Evolutionary conservation across 35 echinoderm and acorn worm species (phyloP), one percentile per base, ranked within the genome.

Genomic region (Lytechinus pictus): DNA sequence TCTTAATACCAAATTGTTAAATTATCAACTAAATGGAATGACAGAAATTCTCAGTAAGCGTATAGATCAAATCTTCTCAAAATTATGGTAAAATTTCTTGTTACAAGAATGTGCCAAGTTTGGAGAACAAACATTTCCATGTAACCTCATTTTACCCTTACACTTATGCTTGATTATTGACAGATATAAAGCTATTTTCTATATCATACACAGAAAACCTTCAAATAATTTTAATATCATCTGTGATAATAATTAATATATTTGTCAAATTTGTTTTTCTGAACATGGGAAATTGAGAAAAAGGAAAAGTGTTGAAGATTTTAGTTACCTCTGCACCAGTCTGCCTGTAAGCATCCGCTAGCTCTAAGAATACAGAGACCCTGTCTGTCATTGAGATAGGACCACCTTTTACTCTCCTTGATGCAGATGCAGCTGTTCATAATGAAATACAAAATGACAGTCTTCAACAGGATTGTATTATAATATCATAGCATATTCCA

Each of bases 351-450:
- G 98, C 98, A 14, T 99, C 98, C 93, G 97, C 98, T 4, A 99
- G 97, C 96, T 99, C 98, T 54, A 99, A 72, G 91, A 96, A 99
- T 55, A 99, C 98, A 12, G 98, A 99, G 27, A 97, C 97, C 95
- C 98, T 96, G 92, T 99, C 98, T 86, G 71, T 99, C 7, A 94
- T 87, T 29, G 97, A 96, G 19, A 99, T 95, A 24, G 91, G 91
- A 13, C 56, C 94, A 3, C 86, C 94, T 27, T 96, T 96, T 14
- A 86, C 95, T 53, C 97, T 97, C 57, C 90, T 95, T 12, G 95
- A 24, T 10, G 97, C 97, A 28, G 98, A 96, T 33, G 86, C 57
- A 57, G 91, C 98, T 97, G 94, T 95, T 55, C 19, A 79, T 79
- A 24, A 19, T 24, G 66, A 44, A 44, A 79, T 24, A 79, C 66